Conservation (phyloP, 2,888 invertebrate genomes). For the Drosophila mettleri region DNA sequence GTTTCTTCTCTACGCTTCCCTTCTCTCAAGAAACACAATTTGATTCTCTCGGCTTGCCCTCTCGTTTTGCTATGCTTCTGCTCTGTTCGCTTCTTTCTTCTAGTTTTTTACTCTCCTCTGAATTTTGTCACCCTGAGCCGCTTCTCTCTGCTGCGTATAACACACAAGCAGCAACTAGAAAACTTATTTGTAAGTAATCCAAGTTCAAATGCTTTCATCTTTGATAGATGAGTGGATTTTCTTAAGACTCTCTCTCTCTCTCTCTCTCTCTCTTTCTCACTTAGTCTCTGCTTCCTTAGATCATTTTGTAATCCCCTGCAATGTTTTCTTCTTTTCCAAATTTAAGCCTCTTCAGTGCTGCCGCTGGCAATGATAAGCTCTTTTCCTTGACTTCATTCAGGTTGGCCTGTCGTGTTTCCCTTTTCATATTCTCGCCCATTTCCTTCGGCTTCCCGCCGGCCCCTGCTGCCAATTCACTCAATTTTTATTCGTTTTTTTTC, state of each 20-base stretch:
- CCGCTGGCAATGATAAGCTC: slow-evolving; percentile 13
- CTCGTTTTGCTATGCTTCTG: no score
- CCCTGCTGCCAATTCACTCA: slow-evolving; percentile 62
- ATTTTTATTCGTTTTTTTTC: slow-evolving; percentile 69
- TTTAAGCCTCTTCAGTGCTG: slow-evolving; percentile 23
- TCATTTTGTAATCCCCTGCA: not conserved
- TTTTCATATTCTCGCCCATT: not conserved
- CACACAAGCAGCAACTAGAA: not conserved
- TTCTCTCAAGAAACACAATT: no score
- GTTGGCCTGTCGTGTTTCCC: not conserved
- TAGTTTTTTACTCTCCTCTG: not conserved
- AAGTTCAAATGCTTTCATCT: not conserved
- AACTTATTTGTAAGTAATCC: not conserved
- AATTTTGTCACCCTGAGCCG: not conserved
- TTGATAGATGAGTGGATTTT: slow-evolving; percentile 1
- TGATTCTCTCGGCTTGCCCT: no score
- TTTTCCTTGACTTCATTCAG: slow-evolving; percentile 5
- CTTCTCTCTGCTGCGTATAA: not conserved
- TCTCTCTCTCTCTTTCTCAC: not conserved
- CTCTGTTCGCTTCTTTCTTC: not conserved
- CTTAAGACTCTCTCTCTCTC: not conserved
- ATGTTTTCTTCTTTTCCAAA: not conserved
- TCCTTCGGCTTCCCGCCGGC: slow-evolving; percentile 4
- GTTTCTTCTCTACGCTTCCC: no score
- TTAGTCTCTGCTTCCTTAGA: not conserved